Conservation (phyloP, 2,888 invertebrate genomes). For the Zhuqinia jingwanae region DNA sequence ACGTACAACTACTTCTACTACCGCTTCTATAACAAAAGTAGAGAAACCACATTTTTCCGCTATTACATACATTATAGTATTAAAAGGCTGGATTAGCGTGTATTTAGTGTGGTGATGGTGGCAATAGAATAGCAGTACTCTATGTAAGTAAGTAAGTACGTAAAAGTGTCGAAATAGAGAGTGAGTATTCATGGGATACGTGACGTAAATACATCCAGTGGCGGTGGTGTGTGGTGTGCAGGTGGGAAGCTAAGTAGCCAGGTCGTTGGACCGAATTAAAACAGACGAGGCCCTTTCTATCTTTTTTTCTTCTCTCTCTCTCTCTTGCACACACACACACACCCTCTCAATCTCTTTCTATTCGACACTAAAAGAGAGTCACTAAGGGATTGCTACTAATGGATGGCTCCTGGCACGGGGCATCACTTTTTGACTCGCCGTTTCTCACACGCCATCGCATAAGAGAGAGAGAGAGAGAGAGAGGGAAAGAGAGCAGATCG, state of each 20-base stretch:
- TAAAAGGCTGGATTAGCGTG: constrained; percentile 17
- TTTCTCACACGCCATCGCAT: constrained; percentile 30
- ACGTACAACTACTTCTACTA: too few relatives aligned
- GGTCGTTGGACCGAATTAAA: constrained; percentile 64
- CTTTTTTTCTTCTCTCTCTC: constrained; percentile 25
- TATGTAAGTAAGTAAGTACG: constrained; percentile 14
- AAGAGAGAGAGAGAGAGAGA: too few relatives aligned
- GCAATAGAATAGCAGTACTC: constrained; percentile 8
- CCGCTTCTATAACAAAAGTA: too few relatives aligned
- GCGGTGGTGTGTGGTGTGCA: constrained; percentile 60
- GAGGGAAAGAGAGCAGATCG: not conserved
- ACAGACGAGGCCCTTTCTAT: constrained; percentile 45
- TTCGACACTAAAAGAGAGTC: constrained; percentile 41
- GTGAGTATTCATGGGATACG: constrained; percentile 37
- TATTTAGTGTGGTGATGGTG: not conserved
- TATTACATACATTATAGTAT: not conserved
- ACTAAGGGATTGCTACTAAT: constrained; percentile 63
- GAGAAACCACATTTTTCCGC: constrained; percentile 7
- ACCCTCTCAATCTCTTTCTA: constrained; percentile 42
- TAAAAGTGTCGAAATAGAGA: constrained; percentile 36
- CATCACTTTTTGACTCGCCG: constrained; percentile 61
- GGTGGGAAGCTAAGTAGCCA: constrained; percentile 72
- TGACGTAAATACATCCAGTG: constrained; percentile 70
- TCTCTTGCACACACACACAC: constrained; percentile 14
- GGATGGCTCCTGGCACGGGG: constrained; percentile 74